A percentile compares a stretch with the other conserved stretches of the same genome.
These are phyloP conservation scores for Calephelis virginiensis DNA, from an alignment of 1,140 invertebrate genomes.

Conservation along the genomic window DNA sequence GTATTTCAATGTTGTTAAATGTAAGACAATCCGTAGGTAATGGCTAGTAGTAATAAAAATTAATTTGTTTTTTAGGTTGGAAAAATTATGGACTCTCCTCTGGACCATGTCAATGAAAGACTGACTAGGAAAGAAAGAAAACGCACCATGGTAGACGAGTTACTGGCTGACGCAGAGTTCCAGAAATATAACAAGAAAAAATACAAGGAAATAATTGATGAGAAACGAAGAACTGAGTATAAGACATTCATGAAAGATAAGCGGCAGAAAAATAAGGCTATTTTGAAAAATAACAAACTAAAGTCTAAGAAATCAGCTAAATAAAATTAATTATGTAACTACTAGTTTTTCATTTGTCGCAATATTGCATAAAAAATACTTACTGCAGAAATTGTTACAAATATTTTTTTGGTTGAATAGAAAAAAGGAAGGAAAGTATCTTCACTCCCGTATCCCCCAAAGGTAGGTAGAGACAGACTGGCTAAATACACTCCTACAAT, in stretches of 20 bases:
- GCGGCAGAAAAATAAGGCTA: conserved; percentile 66
- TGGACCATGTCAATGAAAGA: conserved; percentile 87
- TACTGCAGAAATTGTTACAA: too few relatives aligned
- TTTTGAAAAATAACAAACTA: conserved; percentile 64
- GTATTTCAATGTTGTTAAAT: too few relatives aligned
- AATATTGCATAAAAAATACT: too few relatives aligned
- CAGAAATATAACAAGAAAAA: conserved; percentile 91
- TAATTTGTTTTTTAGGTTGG: conserved; percentile 81
- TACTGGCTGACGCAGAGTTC: conserved; percentile 93
- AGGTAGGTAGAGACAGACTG: too few relatives aligned
- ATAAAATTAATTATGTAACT: conserved; percentile 22
- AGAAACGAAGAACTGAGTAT: conserved; percentile 81
- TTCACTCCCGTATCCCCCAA: too few relatives aligned
- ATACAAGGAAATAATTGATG: conserved; percentile 88
- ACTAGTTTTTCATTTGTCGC: not conserved
- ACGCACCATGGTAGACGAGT: conserved; percentile 93
- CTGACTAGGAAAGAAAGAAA: conserved; percentile 93
- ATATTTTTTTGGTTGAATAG: not conserved
- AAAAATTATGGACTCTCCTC: conserved; percentile 84
- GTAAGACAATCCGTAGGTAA: not conserved
- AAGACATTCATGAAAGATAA: conserved; percentile 75
- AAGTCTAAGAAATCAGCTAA: conserved; percentile 45
- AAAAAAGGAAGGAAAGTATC: not conserved
- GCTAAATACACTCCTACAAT: too few relatives aligned
- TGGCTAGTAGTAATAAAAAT: not conserved